Evolutionary conservation across 2,888 invertebrate species (phyloP).

Genomic region (Encarsia formosa): DNA sequence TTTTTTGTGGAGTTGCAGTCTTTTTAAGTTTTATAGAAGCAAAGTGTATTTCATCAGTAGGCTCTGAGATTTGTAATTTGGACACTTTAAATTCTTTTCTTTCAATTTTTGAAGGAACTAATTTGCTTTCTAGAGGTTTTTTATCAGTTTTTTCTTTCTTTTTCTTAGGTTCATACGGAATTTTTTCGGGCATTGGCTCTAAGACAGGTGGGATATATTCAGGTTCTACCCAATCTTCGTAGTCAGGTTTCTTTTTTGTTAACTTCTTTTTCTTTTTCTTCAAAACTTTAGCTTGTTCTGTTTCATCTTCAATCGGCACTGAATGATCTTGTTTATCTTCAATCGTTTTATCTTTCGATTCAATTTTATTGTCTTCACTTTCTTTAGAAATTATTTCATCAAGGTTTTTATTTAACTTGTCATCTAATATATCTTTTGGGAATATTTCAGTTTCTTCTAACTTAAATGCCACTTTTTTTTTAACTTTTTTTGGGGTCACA

Average conservation of each 20-base stretch:
- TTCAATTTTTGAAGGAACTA: slow-evolving; percentile 59
- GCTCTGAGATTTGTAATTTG: slow-evolving; percentile 60
- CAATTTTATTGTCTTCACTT: slow-evolving; percentile 30
- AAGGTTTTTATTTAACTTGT: not conserved
- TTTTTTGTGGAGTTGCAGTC: slow-evolving; percentile 54
- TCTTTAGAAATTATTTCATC: slow-evolving; percentile 26
- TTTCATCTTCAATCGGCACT: not conserved
- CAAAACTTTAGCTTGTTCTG: not conserved
- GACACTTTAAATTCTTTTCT: slow-evolving; percentile 59
- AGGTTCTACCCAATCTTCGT: slow-evolving; percentile 45
- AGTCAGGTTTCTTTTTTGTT: slow-evolving; percentile 33
- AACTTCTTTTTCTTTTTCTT: slow-evolving; percentile 34
- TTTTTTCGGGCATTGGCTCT: slow-evolving; percentile 50
- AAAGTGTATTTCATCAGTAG: slow-evolving; percentile 58
- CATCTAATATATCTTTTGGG: slow-evolving; percentile 15
- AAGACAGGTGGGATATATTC: slow-evolving; percentile 46
- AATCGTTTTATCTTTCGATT: slow-evolving; percentile 1
- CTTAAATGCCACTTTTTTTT: slow-evolving; percentile 28
- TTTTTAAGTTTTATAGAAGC: slow-evolving; percentile 68
- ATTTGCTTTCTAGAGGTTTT: slow-evolving; percentile 30
- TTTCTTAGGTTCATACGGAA: slow-evolving; percentile 42
- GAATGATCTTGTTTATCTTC: not conserved
- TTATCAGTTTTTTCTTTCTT: slow-evolving; percentile 42
- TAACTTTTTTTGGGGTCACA: slow-evolving; percentile 33
- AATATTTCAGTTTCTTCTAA: slow-evolving; percentile 30